Evolutionary conservation across 2,797 vertebrate species (phyloP).

Genomic region (Alcedo quadribrachys): DNA sequence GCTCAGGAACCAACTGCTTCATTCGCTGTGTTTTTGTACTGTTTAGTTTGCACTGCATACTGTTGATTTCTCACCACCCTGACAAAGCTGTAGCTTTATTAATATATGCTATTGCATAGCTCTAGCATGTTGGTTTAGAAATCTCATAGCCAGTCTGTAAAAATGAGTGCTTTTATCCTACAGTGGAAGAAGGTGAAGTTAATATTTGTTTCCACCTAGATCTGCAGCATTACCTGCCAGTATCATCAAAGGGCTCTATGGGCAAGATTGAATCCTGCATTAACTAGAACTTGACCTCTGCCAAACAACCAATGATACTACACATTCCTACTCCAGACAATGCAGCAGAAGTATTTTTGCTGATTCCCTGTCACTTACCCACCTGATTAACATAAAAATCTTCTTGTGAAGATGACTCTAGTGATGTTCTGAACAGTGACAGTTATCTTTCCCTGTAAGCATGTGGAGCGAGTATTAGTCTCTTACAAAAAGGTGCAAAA

Average conservation of each 20-base stretch:
- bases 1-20: conserved; percentile 54
- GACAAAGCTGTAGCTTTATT: neutral
- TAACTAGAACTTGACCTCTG: neutral
- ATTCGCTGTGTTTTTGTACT: conserved; percentile 1
- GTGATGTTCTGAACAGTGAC: neutral
- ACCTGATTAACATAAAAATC: conserved; percentile 43
- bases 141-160: neutral
- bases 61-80: neutral
- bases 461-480: neutral
- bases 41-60: neutral
- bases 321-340: conserved; percentile 5
- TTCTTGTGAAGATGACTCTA: neutral
- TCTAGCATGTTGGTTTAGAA: neutral
- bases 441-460: neutral
- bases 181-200: neutral
- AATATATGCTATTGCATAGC: neutral
- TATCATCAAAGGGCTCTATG: neutral
- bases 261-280: neutral
- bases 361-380: neutral
- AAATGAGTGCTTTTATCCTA: neutral
- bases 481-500: neutral
- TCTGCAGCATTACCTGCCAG: neutral
- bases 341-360: neutral
- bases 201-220: neutral
- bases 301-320: neutral